Conservation (phyloP, 2,113 vertebrate species). For the Alosa alosa region DNA sequence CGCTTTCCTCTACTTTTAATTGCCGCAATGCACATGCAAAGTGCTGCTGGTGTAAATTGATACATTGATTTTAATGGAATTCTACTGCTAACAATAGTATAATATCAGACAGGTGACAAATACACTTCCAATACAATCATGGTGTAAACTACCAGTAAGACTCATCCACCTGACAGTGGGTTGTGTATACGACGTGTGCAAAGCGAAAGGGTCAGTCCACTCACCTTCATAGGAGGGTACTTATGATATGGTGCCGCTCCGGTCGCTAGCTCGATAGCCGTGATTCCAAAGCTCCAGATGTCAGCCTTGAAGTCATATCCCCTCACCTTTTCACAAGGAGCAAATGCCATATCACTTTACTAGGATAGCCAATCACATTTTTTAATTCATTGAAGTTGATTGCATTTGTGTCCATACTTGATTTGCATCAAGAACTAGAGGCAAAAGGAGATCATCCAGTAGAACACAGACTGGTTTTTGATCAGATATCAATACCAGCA, state of each 20-base stretch:
- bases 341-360: neutral
- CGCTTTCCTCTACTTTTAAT: no score
- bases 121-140: no score
- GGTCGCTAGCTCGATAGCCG: slow-evolving; percentile 93
- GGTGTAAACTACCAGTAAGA: no score
- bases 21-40: no score
- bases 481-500: neutral
- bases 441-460: neutral
- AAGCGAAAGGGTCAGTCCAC: neutral
- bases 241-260: slow-evolving; percentile 96
- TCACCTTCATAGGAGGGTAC: slow-evolving; percentile 5
- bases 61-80: no score
- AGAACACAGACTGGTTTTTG: neutral
- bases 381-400: neutral
- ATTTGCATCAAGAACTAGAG: neutral
- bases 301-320: slow-evolving; percentile 99
- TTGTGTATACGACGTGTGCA: neutral
- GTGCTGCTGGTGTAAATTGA: no score
- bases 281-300: slow-evolving; percentile 99
- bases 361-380: neutral
- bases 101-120: no score
- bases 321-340: slow-evolving; percentile 73
- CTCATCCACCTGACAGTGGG: no score
- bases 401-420: neutral
- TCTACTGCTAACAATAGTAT: no score